Evolutionary conservation across 2,797 vertebrate species (phyloP).

Genomic region (Sebastolobus altivelis): DNA sequence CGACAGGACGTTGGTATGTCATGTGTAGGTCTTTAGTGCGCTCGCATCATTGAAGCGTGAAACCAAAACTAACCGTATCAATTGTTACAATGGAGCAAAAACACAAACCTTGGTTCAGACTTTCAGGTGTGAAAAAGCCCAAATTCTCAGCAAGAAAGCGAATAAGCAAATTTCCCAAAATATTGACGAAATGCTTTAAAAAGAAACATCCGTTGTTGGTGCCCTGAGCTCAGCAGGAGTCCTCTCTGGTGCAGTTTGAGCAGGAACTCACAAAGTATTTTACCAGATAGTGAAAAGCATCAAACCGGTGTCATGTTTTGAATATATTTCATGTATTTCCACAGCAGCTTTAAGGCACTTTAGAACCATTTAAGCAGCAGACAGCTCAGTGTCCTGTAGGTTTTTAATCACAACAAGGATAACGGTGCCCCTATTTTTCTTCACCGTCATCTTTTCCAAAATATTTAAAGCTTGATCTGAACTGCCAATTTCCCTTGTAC

Average conservation of each 20-base stretch:
- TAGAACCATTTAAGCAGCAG: background rate
- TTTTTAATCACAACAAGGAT: background rate
- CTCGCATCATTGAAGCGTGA: background rate
- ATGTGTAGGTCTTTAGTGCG: background rate
- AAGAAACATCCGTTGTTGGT: background rate
- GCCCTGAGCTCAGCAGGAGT: background rate
- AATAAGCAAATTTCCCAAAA: background rate
- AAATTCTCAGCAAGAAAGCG: background rate
- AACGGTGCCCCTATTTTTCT: background rate
- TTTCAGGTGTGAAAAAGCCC: background rate
- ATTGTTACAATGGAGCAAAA: background rate
- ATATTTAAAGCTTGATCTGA: background rate
- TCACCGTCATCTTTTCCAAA: background rate
- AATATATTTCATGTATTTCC: conserved; percentile 2
- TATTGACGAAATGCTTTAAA: background rate
- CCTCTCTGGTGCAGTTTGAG: background rate
- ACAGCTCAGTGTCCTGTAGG: background rate
- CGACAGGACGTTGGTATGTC: background rate
- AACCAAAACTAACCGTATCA: background rate
- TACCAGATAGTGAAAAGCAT: background rate
- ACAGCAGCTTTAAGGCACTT: conserved; percentile 34
- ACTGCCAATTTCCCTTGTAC: background rate
- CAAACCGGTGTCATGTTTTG: background rate
- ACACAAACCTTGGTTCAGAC: background rate
- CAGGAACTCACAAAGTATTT: background rate